Evolutionary conservation across 2,888 invertebrate species (phyloP).

Genomic region (Stictocephala bisonia): DNA sequence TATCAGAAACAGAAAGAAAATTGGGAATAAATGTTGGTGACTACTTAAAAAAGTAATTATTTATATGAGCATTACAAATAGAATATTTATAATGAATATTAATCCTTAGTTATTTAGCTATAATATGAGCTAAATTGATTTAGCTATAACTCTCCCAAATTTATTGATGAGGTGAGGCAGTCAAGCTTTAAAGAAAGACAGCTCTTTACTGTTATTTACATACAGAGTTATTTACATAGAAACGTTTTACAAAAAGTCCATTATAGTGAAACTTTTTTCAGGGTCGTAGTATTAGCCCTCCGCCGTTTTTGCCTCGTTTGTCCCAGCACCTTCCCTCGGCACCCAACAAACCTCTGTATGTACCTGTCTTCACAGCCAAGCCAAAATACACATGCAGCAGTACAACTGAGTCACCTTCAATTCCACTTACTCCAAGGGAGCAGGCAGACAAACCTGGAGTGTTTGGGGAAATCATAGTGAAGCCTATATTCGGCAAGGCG

Average conservation of each 20-base stretch:
- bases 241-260: background rate
- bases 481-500: conserved; percentile 11
- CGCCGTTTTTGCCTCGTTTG: conserved; percentile 15
- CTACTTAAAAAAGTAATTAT: no score
- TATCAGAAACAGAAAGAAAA: no score
- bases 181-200: no score
- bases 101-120: no score
- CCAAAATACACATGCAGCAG: background rate
- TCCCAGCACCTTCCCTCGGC: background rate
- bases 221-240: no score
- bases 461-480: background rate
- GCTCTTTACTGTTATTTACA: no score
- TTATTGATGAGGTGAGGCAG: no score
- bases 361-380: conserved; percentile 17
- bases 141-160: no score
- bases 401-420: background rate
- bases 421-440: background rate
- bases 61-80: no score
- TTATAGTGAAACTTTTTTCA: background rate
- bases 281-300: conserved; percentile 18
- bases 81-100: no score
- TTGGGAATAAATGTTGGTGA: no score
- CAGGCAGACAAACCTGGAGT: background rate
- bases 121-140: no score
- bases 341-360: conserved; percentile 10